Evolutionary conservation across 1,140 invertebrate species (phyloP), one percentile per base, ranked within the genome.

Genomic region (Sesamia nonagrioides): DNA sequence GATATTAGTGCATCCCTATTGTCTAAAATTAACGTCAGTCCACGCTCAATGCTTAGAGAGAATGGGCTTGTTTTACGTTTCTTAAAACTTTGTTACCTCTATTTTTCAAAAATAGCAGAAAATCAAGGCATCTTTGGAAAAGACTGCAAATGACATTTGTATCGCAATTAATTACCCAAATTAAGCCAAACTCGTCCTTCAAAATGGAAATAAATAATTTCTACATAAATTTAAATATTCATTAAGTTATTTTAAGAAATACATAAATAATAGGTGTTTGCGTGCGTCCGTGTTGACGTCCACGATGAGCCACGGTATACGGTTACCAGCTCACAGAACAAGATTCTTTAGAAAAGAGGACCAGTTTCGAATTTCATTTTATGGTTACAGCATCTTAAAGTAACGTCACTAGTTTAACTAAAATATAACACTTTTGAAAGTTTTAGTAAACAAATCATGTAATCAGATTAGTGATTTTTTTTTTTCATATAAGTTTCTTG

Each of bases 21-120:
- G 69, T 81, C 85, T 76, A 87, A 86, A 87, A 83, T 84, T 86
- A 87, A 21, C 58, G 18, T 69, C 85, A 90, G 86, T 90, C 79
- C 60, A 45, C 76, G 69, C 72, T 69, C 37, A 79, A 71, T 78
- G 52, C 77, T 78, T 69, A 33, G 40, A 58, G 75, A 61, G 85
- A 79, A 74, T 79, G 82, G 79, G 85, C 89, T 79, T 83, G 68
- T 77, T 42, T 50, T 17, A 7, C n/a, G 68, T 54, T 52, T 37
- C 35, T 18, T 2, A 5, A 69, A 27, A 35, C 21, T 18, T 17
- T 27, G 13, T 48, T 68, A 21, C 13, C 21, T 68, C 48, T 48
- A 40, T 13, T n/a, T 9, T n/a, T 9, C 58, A 11, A n/a, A 45
- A 45, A 45, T 11, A 45, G 2, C n/a, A 6, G 18, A 17, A 54